Evolutionary conservation across 2,113 vertebrate genomes (phyloP), one percentile per base, ranked within the genome.

Genomic region (Chaenogobius annularis): DNA sequence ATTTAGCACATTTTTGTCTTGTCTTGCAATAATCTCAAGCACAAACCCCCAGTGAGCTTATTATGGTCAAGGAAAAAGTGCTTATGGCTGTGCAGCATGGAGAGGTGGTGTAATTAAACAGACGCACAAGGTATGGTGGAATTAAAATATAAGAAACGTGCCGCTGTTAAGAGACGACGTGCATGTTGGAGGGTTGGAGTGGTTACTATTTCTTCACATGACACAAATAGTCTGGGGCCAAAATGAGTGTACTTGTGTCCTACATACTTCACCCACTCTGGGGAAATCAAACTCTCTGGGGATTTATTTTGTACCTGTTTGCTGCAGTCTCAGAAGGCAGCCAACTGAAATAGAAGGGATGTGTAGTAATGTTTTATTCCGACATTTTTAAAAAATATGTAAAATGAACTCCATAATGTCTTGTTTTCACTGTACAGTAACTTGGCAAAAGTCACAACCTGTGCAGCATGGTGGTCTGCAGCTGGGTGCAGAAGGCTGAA

Each of bases 1-100:
- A 89, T 92, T 90, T 92, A 87, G 89, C 87, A 90, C 58, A 83
- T 83, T 88, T 90, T 89, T 82, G 79, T 83, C 87, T 87, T 81
- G 88, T 89, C 88, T 89, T 88, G 86, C 89, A 90, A 80, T 88
- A 89, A 92, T 90, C 83, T 85, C 72, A 12, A 14, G 61, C 71
- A 54, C 4, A 75, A 90, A 52, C 82, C 90, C 85, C 90, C 66
- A 80, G 89, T 82, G 90, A 87, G 70, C 87, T 86, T 89, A 89
- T 92, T 91, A 90, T 87, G 78, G 85, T 78, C 75, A 78, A 83
- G 80, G 84, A 89, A 89, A 63, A 89, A 89, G 81, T 89, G 86
- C 90, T 90, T 86, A 85, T 85, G 79, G 87, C 86, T 78, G 85
- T 35, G 44, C 47, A 43, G 61, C 35, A 6, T 11, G 59, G 69